Evolutionary conservation across 2,888 invertebrate species (phyloP).

Genomic region (Netelia fuscicornis): DNA sequence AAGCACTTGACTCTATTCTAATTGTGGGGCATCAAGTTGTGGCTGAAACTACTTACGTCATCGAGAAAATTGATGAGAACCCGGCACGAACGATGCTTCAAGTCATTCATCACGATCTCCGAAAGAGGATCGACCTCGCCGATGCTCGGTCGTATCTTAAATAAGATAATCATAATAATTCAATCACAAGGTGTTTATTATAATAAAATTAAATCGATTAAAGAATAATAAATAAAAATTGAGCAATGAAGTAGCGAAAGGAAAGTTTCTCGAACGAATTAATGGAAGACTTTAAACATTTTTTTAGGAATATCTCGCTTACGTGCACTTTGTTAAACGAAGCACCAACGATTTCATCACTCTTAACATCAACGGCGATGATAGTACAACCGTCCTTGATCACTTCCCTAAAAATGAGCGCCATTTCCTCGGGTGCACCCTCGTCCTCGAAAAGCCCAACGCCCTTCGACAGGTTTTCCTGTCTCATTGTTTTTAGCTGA

Average conservation of each 20-base stretch:
- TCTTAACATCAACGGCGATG: conserved; percentile 86
- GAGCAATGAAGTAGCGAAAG: neutral
- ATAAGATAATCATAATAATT: neutral
- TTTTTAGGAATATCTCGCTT: conserved; percentile 62
- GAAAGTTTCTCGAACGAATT: conserved; percentile 1
- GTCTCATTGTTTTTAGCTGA: conserved; percentile 75
- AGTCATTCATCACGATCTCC: conserved; percentile 72
- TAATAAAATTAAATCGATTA: no score
- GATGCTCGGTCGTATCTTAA: conserved; percentile 53
- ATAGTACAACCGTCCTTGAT: conserved; percentile 88
- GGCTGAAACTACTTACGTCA: conserved; percentile 73
- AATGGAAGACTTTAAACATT: neutral
- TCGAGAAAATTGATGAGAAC: conserved; percentile 77
- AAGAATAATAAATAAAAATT: no score
- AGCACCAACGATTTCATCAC: conserved; percentile 87
- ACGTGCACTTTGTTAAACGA: conserved; percentile 91
- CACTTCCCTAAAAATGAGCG: conserved; percentile 73
- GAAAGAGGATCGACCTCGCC: conserved; percentile 70
- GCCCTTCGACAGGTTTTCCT: conserved; percentile 78
- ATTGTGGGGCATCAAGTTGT: conserved; percentile 38
- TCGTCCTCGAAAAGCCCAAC: conserved; percentile 77
- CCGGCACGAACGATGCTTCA: conserved; percentile 74
- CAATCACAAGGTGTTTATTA: neutral
- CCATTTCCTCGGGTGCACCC: conserved; percentile 78
- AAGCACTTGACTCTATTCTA: conserved; percentile 32